phyloP scores from a whole-genome alignment of 2,888 invertebrate species.

The Cheilosia impressa region DNA sequence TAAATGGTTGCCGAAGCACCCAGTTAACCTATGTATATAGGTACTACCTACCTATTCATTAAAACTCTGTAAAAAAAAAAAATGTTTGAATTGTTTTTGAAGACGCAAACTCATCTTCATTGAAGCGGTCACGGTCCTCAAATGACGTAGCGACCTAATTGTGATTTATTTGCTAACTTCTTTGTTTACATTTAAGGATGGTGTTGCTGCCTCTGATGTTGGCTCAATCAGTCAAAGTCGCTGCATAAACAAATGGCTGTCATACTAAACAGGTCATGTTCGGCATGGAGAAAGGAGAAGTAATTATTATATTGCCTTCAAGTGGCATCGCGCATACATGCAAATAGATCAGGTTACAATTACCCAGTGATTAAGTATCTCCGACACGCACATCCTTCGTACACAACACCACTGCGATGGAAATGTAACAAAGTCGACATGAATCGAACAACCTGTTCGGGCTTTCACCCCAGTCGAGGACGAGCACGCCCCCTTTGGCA shows the following conservation, averaged over 20 bases:
- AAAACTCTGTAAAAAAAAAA: conserved; percentile 59
- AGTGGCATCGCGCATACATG: conserved; percentile 71
- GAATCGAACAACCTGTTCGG: conserved; percentile 70
- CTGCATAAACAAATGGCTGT: conserved; percentile 51
- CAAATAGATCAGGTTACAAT: conserved; percentile 75
- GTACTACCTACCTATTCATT: conserved; percentile 27
- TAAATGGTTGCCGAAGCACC: conserved; percentile 53
- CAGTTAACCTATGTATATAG: conserved; percentile 32
- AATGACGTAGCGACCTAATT: conserved; percentile 53
- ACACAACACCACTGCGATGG: conserved; percentile 57
- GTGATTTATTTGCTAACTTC: conserved; percentile 65
- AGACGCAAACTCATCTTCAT: conserved; percentile 54
- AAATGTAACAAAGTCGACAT: conserved; percentile 67
- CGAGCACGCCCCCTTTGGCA: conserved; percentile 68
- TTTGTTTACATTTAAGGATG: conserved; percentile 48
- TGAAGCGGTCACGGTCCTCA: conserved; percentile 12
- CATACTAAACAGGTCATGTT: conserved; percentile 37
- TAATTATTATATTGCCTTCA: conserved; percentile 74
- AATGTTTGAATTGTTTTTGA: conserved; percentile 51
- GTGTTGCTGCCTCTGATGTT: conserved; percentile 30
- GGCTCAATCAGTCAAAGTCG: conserved; percentile 70
- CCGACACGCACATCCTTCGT: conserved; percentile 52
- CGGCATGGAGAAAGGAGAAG: conserved; percentile 35
- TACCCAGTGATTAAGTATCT: conserved; percentile 72
- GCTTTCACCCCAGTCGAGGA: conserved; percentile 42